Conservation (phyloP, 1,140 invertebrate species). For the Bombus impatiens region DNA sequence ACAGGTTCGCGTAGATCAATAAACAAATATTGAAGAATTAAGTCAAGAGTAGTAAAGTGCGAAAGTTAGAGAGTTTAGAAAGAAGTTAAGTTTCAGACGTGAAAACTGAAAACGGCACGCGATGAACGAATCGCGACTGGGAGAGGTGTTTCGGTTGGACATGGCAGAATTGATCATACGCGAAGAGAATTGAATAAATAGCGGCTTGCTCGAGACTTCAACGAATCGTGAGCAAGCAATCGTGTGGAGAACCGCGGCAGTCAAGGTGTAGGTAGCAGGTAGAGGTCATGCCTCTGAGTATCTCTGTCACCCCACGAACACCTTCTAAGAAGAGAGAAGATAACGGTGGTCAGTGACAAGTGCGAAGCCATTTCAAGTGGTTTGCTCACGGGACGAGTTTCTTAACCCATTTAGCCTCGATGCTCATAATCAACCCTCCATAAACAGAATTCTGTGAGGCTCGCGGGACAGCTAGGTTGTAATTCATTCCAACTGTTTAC, state of each 20-base stretch:
- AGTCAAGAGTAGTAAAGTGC: too few relatives aligned
- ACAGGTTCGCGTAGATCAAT: neutral
- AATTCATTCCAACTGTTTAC: too few relatives aligned
- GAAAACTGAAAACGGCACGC: too few relatives aligned
- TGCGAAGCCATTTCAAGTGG: slow-evolving; percentile 72
- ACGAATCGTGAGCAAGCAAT: slow-evolving; percentile 77
- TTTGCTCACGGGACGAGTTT: slow-evolving; percentile 37
- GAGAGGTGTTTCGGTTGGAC: neutral
- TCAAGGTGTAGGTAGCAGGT: slow-evolving; percentile 59
- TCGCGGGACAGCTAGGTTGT: too few relatives aligned
- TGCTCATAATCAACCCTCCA: slow-evolving; percentile 26
- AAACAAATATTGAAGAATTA: neutral
- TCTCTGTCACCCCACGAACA: slow-evolving; percentile 66
- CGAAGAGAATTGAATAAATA: neutral
- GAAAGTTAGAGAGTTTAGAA: neutral
- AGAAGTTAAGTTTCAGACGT: too few relatives aligned
- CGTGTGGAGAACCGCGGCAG: slow-evolving; percentile 44
- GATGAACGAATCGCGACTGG: neutral
- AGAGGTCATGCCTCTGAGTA: slow-evolving; percentile 71
- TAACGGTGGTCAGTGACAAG: slow-evolving; percentile 73
- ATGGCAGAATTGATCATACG: neutral
- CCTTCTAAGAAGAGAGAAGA: slow-evolving; percentile 74
- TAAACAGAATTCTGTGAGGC: too few relatives aligned
- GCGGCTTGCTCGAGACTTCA: slow-evolving; percentile 67
- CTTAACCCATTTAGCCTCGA: slow-evolving; percentile 43